Percentiles rank a stretch among this genome's conserved stretches.
These are phyloP conservation scores for Nymphalis polychloros DNA, from an alignment of 2,888 invertebrate species.

Conservation along the genomic window DNA sequence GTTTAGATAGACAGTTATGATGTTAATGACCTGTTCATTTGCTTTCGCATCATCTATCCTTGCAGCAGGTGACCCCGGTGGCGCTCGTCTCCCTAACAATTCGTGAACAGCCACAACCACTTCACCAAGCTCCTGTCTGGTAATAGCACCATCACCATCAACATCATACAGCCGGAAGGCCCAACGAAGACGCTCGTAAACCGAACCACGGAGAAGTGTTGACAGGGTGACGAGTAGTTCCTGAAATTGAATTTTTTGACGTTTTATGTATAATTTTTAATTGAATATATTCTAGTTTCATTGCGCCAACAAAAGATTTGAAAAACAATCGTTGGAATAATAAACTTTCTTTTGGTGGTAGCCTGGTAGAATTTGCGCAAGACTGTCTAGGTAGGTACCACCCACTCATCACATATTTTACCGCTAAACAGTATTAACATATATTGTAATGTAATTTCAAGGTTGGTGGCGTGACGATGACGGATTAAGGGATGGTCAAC, in stretches of 20 bases:
- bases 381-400: too few relatives aligned
- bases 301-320: too few relatives aligned
- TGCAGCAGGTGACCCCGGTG: slow-evolving; percentile 83
- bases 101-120: slow-evolving; percentile 93
- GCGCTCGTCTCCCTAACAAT: slow-evolving; percentile 89
- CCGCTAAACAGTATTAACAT: too few relatives aligned
- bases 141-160: slow-evolving; percentile 97
- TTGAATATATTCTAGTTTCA: not conserved
- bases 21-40: slow-evolving; percentile 85
- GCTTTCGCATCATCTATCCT: slow-evolving; percentile 91
- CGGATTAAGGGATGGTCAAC: too few relatives aligned
- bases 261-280: too few relatives aligned
- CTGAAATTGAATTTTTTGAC: slow-evolving; percentile 75
- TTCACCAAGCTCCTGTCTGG: slow-evolving; percentile 94
- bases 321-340: too few relatives aligned
- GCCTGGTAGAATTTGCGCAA: too few relatives aligned
- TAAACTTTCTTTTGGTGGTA: too few relatives aligned
- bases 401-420: too few relatives aligned
- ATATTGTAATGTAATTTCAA: too few relatives aligned
- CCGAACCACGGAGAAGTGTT: slow-evolving; percentile 94
- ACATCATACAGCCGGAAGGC: slow-evolving; percentile 98
- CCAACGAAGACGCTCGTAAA: slow-evolving; percentile 97
- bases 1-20: not conserved
- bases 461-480: too few relatives aligned
- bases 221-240: slow-evolving; percentile 96